These are phyloP conservation scores for Dryomyza anilis DNA, from an alignment of 2,888 invertebrate species.

Conservation along the genomic window DNA sequence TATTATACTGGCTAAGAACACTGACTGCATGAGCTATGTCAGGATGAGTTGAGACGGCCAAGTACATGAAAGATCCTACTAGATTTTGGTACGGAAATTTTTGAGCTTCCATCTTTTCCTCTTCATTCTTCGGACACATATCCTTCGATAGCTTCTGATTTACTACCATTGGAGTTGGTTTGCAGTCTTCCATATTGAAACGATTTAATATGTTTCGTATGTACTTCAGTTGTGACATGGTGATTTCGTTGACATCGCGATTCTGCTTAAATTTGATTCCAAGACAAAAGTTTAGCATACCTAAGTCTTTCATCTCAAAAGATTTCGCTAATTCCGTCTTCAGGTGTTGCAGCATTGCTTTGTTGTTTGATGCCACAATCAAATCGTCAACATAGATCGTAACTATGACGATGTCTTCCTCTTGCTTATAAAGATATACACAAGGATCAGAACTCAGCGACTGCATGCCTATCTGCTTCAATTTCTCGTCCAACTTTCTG, in stretches of 20 bases:
- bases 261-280: conserved; percentile 29
- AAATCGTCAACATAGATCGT: conserved; percentile 29
- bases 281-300: conserved; percentile 28
- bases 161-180: conserved; percentile 28
- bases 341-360: conserved; percentile 2
- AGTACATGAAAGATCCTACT: conserved; percentile 32
- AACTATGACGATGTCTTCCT: neutral
- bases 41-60: conserved; percentile 32
- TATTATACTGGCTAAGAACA: conserved; percentile 30
- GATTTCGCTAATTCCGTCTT: conserved; percentile 17
- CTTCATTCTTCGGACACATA: conserved; percentile 24
- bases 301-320: conserved; percentile 33
- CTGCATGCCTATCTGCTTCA: conserved; percentile 31
- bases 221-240: conserved; percentile 27
- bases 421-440: conserved; percentile 26
- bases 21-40: conserved; percentile 35
- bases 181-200: conserved; percentile 27
- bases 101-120: conserved; percentile 20
- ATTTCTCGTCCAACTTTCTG: conserved; percentile 34
- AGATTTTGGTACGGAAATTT: conserved; percentile 28
- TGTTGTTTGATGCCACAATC: conserved; percentile 23
- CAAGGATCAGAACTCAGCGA: conserved; percentile 34
- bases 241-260: conserved; percentile 6
- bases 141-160: conserved; percentile 26
- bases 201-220: conserved; percentile 15